These are phyloP conservation scores for Spilarctia lutea DNA, from an alignment of 2,888 invertebrate genomes.

Conservation along the genomic window DNA sequence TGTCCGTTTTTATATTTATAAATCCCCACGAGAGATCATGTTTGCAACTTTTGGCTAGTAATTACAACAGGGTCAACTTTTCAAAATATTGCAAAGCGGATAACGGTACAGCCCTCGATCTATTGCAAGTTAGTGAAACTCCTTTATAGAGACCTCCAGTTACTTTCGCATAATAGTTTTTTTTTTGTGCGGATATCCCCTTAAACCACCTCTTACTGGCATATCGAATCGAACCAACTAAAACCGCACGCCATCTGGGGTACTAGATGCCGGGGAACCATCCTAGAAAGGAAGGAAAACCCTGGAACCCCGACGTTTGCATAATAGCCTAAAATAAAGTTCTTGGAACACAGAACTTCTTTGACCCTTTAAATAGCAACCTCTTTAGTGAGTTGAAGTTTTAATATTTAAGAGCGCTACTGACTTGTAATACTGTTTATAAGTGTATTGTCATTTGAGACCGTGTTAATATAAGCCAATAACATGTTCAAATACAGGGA, in stretches of 20 bases:
- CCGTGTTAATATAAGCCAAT: constrained; percentile 53
- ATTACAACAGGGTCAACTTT: background rate
- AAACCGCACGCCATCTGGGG: too few species aligned
- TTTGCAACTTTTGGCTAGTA: background rate
- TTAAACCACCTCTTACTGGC: too few species aligned
- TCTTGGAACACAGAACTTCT: too few species aligned
- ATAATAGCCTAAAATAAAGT: background rate
- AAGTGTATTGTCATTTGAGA: constrained; percentile 1
- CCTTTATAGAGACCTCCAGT: background rate
- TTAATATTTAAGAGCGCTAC: background rate
- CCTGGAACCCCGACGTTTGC: too few species aligned
- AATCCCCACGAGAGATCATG: background rate
- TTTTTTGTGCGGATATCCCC: too few species aligned
- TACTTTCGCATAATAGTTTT: background rate
- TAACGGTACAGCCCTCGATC: background rate
- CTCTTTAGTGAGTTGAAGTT: background rate
- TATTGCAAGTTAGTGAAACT: background rate
- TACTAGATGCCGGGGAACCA: too few species aligned
- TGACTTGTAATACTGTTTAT: constrained; percentile 10
- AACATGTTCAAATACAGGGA: constrained; percentile 69
- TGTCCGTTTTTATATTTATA: background rate
- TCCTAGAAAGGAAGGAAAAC: too few species aligned
- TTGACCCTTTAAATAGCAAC: background rate
- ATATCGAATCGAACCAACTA: too few species aligned
- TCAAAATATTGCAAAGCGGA: too few species aligned